A percentile compares a stretch with the other conserved stretches of the same genome.
Conservation (phyloP, 2,113 vertebrate genomes). For the Fulmarus glacialis region DNA sequence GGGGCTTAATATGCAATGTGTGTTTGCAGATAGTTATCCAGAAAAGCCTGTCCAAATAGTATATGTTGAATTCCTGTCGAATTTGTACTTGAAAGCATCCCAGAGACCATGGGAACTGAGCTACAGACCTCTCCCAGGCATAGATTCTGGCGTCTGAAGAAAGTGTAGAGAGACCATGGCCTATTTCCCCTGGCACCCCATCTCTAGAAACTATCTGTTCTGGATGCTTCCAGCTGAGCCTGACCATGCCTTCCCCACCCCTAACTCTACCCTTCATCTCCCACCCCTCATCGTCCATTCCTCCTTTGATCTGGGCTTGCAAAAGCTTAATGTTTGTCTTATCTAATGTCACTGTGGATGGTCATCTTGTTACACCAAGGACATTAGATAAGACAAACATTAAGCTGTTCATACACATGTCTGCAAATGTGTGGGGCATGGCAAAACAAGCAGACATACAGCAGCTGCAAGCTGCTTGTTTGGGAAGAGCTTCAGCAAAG, state of each 20-base stretch:
- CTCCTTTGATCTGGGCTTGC: background rate
- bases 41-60: background rate
- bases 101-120: background rate
- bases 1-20: background rate
- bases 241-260: background rate
- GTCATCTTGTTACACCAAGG: background rate
- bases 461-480: background rate
- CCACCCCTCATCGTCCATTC: background rate
- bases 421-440: background rate
- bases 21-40: background rate
- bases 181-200: background rate
- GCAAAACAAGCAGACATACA: background rate
- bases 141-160: background rate
- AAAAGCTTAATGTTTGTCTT: background rate
- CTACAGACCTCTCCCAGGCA: background rate
- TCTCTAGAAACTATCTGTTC: background rate
- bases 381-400: no score
- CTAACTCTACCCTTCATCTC: background rate
- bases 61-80: background rate
- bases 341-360: background rate
- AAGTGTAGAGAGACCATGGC: background rate
- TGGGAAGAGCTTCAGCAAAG: conserved; percentile 1
- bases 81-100: background rate
- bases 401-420: background rate
- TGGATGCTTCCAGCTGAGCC: background rate